phyloP scores from a whole-genome alignment of 2,797 vertebrate species.

The Chelonia mydas region DNA sequence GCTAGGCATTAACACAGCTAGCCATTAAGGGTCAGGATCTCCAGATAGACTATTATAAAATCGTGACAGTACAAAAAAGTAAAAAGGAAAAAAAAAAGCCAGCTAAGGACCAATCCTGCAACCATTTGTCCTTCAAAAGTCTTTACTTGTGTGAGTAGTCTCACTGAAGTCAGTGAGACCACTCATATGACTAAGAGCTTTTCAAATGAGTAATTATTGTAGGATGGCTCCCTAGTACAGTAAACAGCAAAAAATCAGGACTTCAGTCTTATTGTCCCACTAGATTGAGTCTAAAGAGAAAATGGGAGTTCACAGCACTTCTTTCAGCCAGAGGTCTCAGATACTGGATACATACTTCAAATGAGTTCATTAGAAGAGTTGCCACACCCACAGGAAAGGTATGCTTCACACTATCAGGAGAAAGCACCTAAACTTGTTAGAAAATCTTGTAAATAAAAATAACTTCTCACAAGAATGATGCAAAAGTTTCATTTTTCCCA shows the following conservation, averaged over 20 bases:
- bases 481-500: constrained; percentile 8
- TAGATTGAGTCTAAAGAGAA: not conserved
- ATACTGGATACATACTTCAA: not conserved
- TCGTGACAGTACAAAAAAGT: constrained; percentile 22
- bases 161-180: not conserved
- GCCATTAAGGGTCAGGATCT: not conserved
- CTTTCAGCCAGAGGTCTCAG: not conserved
- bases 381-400: not conserved
- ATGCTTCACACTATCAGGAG: not conserved
- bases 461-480: not conserved
- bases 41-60: constrained; percentile 32
- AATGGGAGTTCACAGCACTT: not conserved
- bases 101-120: constrained; percentile 23
- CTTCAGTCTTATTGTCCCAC: not conserved
- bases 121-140: constrained; percentile 17
- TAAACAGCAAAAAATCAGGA: not conserved
- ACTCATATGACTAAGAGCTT: not conserved
- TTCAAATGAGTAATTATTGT: constrained; percentile 25
- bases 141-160: not conserved
- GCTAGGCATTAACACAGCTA: not conserved
- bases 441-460: not conserved
- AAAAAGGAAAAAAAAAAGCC: constrained; percentile 30
- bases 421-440: not conserved
- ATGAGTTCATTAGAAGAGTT: not conserved
- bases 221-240: not conserved